Evolutionary conservation across 2,113 vertebrate genomes (phyloP), one percentile per base, ranked within the genome.

Genomic region (Coregonus clupeaformis): DNA sequence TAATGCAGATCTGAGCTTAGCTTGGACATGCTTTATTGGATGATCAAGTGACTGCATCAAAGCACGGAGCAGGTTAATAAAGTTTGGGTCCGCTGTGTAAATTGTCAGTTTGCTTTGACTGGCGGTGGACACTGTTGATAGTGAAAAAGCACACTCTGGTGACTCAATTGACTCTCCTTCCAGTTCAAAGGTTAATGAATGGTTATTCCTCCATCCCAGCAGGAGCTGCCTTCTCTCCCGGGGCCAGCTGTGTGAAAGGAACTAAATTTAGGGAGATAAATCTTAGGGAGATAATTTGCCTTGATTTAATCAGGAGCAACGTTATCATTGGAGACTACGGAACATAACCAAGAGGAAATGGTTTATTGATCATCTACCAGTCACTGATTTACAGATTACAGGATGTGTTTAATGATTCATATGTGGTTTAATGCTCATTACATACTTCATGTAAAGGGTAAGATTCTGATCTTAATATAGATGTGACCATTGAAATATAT

Each of bases 171-270:
- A 91, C 84, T 82, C 83, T 83, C 84, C 85, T 78, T 78, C 69
- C 73, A 84, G 91, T 89, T 92, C 91, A 90, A 78, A 91, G 92
- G 91, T 92, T 92, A 94, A 93, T 93, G 90, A 92, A 90, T 85
- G 88, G 92, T 92, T 91, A 90, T 90, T 87, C 91, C 88, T 87
- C 75, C 27, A 80, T 90, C 88, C 85, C 88, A 90, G 88, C 90
- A 92, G 89, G 89, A 81, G 74, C 47, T 75, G 80, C 76, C 80
- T 74, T 59, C 82, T 91, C 89, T 92, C 88, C 87, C 80, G 83
- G 88, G 85, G 86, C 87, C 81, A 74, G 73, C 55, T 84, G 73
- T 82, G 85, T 88, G 90, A 91, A 85, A 84, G 89, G 84, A 91
- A 89, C 84, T 90, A 86, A 89, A 91, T 92, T 87, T 86, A 81